phyloP scores from a whole-genome alignment of 2,113 vertebrate genomes.

The Progne subis region DNA sequence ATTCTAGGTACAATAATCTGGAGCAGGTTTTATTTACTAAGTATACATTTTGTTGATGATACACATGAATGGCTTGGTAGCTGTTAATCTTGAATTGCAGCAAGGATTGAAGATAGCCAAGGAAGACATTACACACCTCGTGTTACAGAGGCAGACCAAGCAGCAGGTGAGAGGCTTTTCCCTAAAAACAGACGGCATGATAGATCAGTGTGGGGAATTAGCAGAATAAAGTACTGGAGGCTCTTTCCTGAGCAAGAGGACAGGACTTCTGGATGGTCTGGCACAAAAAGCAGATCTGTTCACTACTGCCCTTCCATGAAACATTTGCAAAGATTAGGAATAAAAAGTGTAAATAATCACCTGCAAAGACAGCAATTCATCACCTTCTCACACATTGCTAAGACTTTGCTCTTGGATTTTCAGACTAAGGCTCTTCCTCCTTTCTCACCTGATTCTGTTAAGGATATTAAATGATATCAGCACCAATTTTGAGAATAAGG shows the following conservation, averaged over 20 bases:
- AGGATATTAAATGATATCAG: background rate
- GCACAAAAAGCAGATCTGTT: background rate
- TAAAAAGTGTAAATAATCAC: background rate
- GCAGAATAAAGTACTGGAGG: background rate
- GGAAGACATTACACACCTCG: background rate
- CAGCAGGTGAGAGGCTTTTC: background rate
- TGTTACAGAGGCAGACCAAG: background rate
- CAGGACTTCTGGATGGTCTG: background rate
- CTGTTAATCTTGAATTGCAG: background rate
- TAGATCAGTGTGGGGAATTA: background rate
- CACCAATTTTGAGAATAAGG: background rate
- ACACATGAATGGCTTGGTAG: background rate
- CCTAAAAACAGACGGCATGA: background rate
- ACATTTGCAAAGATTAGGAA: background rate
- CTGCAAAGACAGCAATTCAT: background rate
- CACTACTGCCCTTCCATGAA: background rate
- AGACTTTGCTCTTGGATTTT: background rate
- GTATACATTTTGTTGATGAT: background rate
- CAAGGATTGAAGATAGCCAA: background rate
- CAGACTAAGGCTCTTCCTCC: background rate
- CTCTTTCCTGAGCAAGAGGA: background rate
- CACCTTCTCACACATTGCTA: background rate
- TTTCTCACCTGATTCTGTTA: background rate
- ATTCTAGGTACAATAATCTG: background rate
- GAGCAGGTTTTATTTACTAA: background rate